Conservation (phyloP, 2,797 vertebrate species). For the Rhadinocentrus ornatus region DNA sequence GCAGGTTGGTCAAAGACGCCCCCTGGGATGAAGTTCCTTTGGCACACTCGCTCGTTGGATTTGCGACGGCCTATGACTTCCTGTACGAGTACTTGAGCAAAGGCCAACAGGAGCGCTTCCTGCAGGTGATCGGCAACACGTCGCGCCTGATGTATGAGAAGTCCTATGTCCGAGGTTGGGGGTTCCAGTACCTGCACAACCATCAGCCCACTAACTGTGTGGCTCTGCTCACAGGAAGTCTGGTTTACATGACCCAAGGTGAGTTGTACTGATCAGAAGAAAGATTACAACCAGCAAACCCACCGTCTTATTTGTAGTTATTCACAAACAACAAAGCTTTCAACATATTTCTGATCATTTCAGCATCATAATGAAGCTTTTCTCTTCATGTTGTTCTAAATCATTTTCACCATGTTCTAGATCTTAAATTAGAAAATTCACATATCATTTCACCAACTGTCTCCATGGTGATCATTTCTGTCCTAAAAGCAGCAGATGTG, state of each 20-base stretch:
- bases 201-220: slow-evolving; percentile 99
- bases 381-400: too few relatives aligned
- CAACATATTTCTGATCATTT: too few relatives aligned
- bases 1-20: slow-evolving; percentile 96
- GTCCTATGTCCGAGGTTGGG: slow-evolving; percentile 94
- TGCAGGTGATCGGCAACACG: slow-evolving; percentile 95
- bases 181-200: slow-evolving; percentile 98
- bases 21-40: slow-evolving; percentile 98
- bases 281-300: too few relatives aligned
- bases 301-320: too few relatives aligned
- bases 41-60: slow-evolving; percentile 95
- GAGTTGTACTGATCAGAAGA: slow-evolving; percentile 9
- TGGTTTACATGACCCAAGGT: slow-evolving; percentile 98
- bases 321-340: too few relatives aligned
- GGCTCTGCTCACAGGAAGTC: slow-evolving; percentile 93
- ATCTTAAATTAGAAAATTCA: too few relatives aligned
- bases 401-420: too few relatives aligned
- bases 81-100: slow-evolving; percentile 92
- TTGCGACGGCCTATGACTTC: slow-evolving; percentile 98
- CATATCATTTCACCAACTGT: too few relatives aligned
- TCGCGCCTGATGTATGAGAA: slow-evolving; percentile 95
- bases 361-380: neutral
- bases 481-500: too few relatives aligned
- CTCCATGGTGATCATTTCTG: too few relatives aligned
- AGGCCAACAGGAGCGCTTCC: slow-evolving; percentile 92